A percentile compares a stretch with the other conserved stretches of the same genome.
Evolutionary conservation across 2,888 invertebrate species (phyloP).

Genomic region (Oscheius sp.): DNA sequence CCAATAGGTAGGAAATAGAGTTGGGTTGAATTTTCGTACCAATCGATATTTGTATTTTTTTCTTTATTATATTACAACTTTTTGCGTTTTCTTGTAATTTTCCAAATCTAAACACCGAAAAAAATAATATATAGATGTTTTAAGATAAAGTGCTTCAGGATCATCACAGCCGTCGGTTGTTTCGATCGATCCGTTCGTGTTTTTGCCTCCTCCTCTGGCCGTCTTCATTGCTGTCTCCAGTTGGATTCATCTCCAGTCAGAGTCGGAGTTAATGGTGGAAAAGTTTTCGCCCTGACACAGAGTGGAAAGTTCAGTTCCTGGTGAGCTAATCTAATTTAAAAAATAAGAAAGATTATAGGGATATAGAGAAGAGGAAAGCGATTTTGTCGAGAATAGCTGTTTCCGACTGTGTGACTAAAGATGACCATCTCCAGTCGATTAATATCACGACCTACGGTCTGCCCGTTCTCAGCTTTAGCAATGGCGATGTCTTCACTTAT

Average conservation of each 20-base stretch:
- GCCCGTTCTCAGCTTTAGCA: slow-evolving; percentile 42
- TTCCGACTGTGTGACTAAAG: slow-evolving; percentile 42
- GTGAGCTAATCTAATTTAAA: slow-evolving; percentile 22
- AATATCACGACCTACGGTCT: slow-evolving; percentile 34
- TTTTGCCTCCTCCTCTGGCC: slow-evolving; percentile 35
- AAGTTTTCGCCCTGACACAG: slow-evolving; percentile 43
- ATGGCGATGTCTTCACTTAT: slow-evolving; percentile 46
- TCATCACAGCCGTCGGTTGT: slow-evolving; percentile 39
- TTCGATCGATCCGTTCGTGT: slow-evolving; percentile 44
- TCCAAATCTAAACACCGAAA: background rate
- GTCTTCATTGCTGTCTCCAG: slow-evolving; percentile 31
- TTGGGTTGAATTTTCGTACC: too few species aligned
- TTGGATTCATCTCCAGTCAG: slow-evolving; percentile 45
- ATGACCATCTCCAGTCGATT: slow-evolving; percentile 26
- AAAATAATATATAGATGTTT: background rate
- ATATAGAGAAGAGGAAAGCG: slow-evolving; percentile 32
- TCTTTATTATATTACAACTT: background rate
- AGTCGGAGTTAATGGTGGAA: slow-evolving; percentile 41
- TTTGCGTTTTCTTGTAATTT: background rate
- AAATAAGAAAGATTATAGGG: slow-evolving; percentile 16
- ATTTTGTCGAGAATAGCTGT: slow-evolving; percentile 36
- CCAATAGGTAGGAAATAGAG: slow-evolving; percentile 50
- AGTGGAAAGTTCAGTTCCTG: slow-evolving; percentile 43
- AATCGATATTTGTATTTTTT: background rate
- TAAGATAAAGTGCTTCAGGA: slow-evolving; percentile 21